Evolutionary conservation across 2,888 invertebrate genomes (phyloP), one percentile per base, ranked within the genome.

Genomic region (Drosophila cracens): DNA sequence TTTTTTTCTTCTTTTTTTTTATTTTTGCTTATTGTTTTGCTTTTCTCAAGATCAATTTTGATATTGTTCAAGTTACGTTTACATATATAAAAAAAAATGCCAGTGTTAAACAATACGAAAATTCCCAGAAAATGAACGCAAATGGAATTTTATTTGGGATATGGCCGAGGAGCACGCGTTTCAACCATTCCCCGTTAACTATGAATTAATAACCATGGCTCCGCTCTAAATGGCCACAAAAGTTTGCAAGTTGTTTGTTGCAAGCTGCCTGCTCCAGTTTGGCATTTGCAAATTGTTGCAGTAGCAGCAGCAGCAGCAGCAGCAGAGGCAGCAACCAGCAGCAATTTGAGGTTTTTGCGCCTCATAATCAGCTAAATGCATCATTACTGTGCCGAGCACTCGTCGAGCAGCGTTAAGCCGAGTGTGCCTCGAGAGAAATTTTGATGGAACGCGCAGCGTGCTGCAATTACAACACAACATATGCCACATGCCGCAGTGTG

Each of bases 351-450:
- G 51, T 40, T 49, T 36, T 53, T 65, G 73, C 66, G 69, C 56
- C 78, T 89, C 80, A 87, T 82, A 85, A 85, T 85, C 89, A 78
- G 74, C 81, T 87, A 89, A 85, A 85, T 83, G 85, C 90, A 89
- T 85, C 81, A 89, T 89, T 89, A 82, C 69, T 67, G 52, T 53
- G 52, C 69, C 52, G 49, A 63, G 60, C 57, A 43, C 64, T 25
- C 62, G 62, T 76, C 33, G 52, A 52, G 52, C 21, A 21, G 27
- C 31, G 52, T 68, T 60, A 71, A 70, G 49, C 56, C 51, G 61
- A 46, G 40, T 68, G 64, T 46, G 81, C 81, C 67, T 72, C 60
- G 46, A 53, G 84, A 74, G 82, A 82, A 82, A 84, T 81, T 82
- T 74, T 58, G 67, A 51, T 78, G 72, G 56, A 43, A 56, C 56